Conservation (phyloP, 1,140 invertebrate genomes). For the Dendroctonus valens region DNA sequence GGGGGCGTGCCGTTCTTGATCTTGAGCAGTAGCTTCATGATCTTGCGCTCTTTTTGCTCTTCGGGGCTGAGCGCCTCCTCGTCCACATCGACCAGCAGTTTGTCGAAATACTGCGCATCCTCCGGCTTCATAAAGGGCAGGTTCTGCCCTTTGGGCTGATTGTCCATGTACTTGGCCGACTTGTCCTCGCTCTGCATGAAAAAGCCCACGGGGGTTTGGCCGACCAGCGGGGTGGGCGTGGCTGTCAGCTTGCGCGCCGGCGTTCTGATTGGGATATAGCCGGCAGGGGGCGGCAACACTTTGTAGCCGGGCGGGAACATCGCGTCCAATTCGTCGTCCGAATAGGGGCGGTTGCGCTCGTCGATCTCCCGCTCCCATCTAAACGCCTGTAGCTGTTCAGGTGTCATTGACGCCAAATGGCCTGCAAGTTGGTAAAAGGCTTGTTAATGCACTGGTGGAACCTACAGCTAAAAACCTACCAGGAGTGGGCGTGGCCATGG, state of each 20-base stretch:
- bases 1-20: conserved; percentile 99
- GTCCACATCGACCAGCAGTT: conserved; percentile 95
- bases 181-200: conserved; percentile 91
- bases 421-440: conserved; percentile 42
- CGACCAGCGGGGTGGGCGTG: conserved; percentile 95
- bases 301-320: conserved; percentile 99
- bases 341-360: conserved; percentile 91
- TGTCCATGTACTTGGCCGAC: conserved; percentile 87
- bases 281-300: conserved; percentile 91
- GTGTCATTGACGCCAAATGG: conserved; percentile 96
- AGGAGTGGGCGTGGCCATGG: conserved; percentile 94
- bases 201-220: conserved; percentile 81
- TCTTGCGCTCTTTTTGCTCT: conserved; percentile 97
- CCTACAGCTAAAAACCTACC: conserved; percentile 45
- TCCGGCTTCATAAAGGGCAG: conserved; percentile 99
- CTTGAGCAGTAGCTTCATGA: conserved; percentile 97
- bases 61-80: conserved; percentile 94
- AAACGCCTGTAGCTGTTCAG: conserved; percentile 97
- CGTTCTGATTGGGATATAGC: conserved; percentile 95
- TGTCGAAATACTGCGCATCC: conserved; percentile 99
- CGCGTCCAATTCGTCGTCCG: conserved; percentile 95
- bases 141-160: conserved; percentile 92
- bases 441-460: too few relatives aligned
- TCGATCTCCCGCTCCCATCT: conserved; percentile 99
- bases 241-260: conserved; percentile 95